Evolutionary conservation across 2,113 vertebrate species (phyloP).

Genomic region (Gallinago paraguaiae): DNA sequence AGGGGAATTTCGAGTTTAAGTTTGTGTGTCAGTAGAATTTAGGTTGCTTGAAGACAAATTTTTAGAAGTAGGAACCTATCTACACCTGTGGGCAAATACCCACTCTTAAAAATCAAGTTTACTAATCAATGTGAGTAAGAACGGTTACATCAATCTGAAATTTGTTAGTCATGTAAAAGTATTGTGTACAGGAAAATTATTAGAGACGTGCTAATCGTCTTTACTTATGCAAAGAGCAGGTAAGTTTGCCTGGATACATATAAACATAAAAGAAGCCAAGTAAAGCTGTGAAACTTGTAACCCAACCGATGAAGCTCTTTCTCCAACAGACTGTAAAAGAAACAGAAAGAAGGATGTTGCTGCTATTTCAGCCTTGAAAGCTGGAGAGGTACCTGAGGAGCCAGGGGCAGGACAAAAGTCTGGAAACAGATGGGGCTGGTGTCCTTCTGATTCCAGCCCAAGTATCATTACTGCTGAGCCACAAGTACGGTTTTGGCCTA

Average conservation of each 20-base stretch:
- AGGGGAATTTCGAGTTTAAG: background rate
- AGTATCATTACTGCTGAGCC: background rate
- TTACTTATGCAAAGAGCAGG: background rate
- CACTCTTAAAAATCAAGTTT: background rate
- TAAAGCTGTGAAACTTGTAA: background rate
- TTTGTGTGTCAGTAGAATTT: background rate
- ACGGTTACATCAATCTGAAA: background rate
- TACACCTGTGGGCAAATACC: background rate
- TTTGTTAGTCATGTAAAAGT: background rate
- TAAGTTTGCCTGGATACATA: background rate
- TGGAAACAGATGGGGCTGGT: background rate
- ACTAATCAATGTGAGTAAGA: background rate
- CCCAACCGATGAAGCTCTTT: background rate
- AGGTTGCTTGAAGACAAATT: background rate
- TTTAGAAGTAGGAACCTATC: background rate
- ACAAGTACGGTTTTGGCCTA: background rate
- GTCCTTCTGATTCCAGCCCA: background rate
- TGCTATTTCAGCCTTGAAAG: background rate
- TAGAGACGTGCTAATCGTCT: fast-evolving
- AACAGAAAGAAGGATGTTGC: background rate
- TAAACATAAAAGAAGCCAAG: background rate
- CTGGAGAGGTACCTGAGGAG: background rate
- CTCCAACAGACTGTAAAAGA: background rate
- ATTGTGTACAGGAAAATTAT: background rate
- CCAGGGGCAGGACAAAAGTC: background rate